These are phyloP conservation scores for Rhyacichthys aspro DNA, from an alignment of 2,797 vertebrate species.

Conservation along the genomic window DNA sequence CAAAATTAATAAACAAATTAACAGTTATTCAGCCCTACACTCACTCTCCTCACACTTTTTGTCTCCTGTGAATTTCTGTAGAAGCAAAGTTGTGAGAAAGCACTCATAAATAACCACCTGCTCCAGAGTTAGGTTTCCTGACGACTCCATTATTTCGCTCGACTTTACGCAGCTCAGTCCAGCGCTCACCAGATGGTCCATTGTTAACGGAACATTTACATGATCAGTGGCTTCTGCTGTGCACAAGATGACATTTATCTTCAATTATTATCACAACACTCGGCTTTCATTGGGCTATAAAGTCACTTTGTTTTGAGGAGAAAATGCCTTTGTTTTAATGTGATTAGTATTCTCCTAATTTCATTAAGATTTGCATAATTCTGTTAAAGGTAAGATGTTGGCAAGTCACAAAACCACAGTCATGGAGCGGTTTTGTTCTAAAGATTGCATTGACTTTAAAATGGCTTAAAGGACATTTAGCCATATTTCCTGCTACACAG, in stretches of 20 bases:
- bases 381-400: background rate
- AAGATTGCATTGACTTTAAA: background rate
- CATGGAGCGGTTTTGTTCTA: background rate
- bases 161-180: conserved; percentile 16
- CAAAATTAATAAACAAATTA: no score
- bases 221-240: conserved; percentile 30
- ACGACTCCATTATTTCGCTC: conserved; percentile 31
- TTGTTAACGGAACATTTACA: conserved; percentile 40
- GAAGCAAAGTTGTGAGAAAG: conserved; percentile 34
- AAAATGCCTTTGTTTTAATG: conserved; percentile 4
- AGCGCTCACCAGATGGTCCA: conserved; percentile 44
- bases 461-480: no score
- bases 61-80: background rate
- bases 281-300: conserved; percentile 30
- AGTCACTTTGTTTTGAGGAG: conserved; percentile 28
- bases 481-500: no score
- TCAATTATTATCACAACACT: conserved; percentile 40
- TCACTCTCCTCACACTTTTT: background rate
- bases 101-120: conserved; percentile 26
- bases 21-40: background rate
- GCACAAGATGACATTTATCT: conserved; percentile 37
- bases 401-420: background rate
- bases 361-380: conserved; percentile 17
- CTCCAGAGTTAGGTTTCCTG: conserved; percentile 11
- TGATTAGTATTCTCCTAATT: background rate